Conservation (phyloP, 2,113 vertebrate genomes). For the Alethe diademata region DNA sequence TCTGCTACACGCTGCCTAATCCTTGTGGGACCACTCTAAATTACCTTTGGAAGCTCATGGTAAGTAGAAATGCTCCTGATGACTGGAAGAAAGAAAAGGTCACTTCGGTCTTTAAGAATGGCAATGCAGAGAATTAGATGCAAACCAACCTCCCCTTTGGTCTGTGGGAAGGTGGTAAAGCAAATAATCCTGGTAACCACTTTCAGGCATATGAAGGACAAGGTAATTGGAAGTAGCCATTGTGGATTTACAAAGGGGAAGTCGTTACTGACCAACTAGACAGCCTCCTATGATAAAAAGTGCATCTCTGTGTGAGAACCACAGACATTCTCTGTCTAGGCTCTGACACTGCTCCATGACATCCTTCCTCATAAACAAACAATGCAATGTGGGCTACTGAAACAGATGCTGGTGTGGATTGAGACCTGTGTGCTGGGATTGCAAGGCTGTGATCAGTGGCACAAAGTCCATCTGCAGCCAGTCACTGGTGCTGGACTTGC, state of each 20-base stretch:
- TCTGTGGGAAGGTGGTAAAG: background rate
- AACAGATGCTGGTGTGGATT: fast-evolving
- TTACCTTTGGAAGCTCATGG: background rate
- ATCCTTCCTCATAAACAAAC: background rate
- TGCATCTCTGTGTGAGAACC: background rate
- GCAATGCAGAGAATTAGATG: background rate
- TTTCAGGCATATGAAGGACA: background rate
- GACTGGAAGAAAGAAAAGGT: background rate
- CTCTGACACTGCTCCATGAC: background rate
- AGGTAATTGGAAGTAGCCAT: background rate
- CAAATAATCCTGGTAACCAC: background rate
- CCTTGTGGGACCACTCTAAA: background rate
- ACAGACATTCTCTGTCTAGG: background rate
- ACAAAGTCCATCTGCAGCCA: background rate
- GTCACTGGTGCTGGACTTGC: too few relatives aligned
- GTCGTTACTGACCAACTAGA: too few relatives aligned
- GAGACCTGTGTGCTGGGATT: background rate
- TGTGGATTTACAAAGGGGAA: background rate
- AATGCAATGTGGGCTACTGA: background rate
- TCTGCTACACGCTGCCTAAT: background rate
- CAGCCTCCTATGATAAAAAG: background rate
- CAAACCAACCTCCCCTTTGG: background rate
- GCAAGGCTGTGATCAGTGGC: background rate
- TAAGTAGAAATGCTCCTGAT: background rate
- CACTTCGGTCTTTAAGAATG: background rate